phyloP scores from a whole-genome alignment of 37 sponge, comb jelly and placozoan species.

The Lycopodina hypogea region DNA sequence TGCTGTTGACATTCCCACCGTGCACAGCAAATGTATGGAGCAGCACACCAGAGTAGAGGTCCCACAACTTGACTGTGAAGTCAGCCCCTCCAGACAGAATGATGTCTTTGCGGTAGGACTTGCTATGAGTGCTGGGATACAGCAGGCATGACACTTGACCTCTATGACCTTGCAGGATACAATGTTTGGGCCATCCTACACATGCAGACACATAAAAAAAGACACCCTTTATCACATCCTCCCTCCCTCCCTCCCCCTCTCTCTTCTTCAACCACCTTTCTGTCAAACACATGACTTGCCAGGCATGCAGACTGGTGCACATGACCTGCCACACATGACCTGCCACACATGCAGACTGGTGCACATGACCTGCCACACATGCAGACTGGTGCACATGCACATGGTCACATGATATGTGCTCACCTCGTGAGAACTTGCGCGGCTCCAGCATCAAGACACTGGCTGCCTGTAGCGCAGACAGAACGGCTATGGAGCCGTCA shows the following conservation, averaged over 20 bases:
- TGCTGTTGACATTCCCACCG: constrained; percentile 66
- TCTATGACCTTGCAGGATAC: constrained; percentile 69
- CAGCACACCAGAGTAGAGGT: constrained; percentile 68
- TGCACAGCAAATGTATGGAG: constrained; percentile 81
- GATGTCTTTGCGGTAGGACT: constrained; percentile 57
- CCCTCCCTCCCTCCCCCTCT: neutral
- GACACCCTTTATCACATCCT: neutral
- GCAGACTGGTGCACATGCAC: no score
- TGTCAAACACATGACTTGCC: no score
- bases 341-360: neutral
- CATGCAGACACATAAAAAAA: neutral
- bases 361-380: neutral
- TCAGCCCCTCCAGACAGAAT: constrained; percentile 86
- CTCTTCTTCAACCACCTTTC: neutral
- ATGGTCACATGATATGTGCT: no score
- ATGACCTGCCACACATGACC: neutral
- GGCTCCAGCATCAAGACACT: constrained; percentile 61
- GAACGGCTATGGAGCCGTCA: constrained; percentile 73
- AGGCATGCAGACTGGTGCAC: neutral
- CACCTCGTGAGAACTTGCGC: constrained; percentile 49
- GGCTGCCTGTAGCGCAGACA: constrained; percentile 74
- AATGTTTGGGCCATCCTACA: constrained; percentile 79
- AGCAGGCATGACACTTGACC: constrained; percentile 74
- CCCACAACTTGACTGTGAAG: constrained; percentile 91
- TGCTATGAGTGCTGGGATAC: constrained; percentile 68